phyloP scores from a whole-genome alignment of 2,113 vertebrate genomes.

The Lanius ludovicianus region DNA sequence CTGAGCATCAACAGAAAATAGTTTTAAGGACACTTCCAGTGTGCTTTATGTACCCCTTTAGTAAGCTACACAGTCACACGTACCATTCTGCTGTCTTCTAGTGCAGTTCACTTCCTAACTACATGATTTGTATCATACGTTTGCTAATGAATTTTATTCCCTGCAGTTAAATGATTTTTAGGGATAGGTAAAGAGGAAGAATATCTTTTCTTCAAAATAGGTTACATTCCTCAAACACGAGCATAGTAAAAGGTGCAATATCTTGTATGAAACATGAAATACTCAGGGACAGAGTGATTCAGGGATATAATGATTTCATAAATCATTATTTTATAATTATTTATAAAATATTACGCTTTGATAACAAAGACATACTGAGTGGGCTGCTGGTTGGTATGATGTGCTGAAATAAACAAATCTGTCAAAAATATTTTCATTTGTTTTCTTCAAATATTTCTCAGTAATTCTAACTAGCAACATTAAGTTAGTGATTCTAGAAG shows the following conservation, averaged over 20 bases:
- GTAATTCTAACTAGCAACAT: background rate
- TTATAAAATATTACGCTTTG: background rate
- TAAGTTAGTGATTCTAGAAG: background rate
- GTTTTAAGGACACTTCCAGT: background rate
- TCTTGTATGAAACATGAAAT: background rate
- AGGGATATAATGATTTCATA: too few species aligned
- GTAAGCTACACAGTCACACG: rapidly evolving
- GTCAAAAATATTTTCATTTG: background rate
- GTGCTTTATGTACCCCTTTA: background rate
- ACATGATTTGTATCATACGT: background rate
- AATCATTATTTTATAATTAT: background rate
- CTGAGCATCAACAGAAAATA: background rate
- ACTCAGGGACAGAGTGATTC: background rate
- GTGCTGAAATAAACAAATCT: background rate
- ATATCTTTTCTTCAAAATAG: background rate
- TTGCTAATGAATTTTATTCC: background rate
- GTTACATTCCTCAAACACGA: background rate
- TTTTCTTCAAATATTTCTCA: background rate
- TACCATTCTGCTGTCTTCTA: background rate
- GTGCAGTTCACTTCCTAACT: background rate
- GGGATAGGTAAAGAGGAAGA: background rate
- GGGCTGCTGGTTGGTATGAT: background rate
- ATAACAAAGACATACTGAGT: background rate
- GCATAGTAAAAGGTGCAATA: background rate
- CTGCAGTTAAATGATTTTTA: background rate